These are phyloP conservation scores for Penaeus japonicus DNA, from an alignment of 1,140 invertebrate species.

Conservation along the genomic window DNA sequence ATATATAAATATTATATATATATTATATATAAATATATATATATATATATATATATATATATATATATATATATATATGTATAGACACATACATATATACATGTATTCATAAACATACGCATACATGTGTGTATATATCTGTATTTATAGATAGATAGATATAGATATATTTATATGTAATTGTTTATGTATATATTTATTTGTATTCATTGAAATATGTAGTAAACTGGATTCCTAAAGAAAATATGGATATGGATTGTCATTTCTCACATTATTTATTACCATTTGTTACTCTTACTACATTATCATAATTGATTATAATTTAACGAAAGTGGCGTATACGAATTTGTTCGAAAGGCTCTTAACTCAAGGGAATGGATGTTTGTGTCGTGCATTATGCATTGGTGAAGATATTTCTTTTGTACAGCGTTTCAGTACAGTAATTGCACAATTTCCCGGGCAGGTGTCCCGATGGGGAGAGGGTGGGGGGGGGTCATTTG, in stretches of 20 bases:
- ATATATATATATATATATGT: neutral
- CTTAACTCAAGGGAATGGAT: no score
- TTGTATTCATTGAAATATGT: neutral
- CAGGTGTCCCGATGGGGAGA: no score
- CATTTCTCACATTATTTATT: neutral
- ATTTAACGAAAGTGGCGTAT: no score
- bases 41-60: neutral
- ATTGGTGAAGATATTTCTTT: no score
- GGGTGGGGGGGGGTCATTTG: no score
- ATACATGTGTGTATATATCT: neutral
- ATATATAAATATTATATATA: neutral
- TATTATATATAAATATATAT: neutral
- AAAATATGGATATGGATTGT: neutral
- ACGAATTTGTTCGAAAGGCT: no score
- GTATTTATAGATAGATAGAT: neutral
- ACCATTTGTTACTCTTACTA: no score
- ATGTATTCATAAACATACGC: neutral
- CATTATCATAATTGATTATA: no score
- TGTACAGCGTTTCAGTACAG: no score
- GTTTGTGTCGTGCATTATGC: no score
- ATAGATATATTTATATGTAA: neutral
- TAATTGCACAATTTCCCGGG: no score
- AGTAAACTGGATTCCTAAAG: neutral
- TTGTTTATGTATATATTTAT: neutral
- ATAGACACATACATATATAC: neutral